These are phyloP conservation scores for Oegoconia quadripuncta DNA, from an alignment of 2,888 invertebrate genomes.

Conservation along the genomic window DNA sequence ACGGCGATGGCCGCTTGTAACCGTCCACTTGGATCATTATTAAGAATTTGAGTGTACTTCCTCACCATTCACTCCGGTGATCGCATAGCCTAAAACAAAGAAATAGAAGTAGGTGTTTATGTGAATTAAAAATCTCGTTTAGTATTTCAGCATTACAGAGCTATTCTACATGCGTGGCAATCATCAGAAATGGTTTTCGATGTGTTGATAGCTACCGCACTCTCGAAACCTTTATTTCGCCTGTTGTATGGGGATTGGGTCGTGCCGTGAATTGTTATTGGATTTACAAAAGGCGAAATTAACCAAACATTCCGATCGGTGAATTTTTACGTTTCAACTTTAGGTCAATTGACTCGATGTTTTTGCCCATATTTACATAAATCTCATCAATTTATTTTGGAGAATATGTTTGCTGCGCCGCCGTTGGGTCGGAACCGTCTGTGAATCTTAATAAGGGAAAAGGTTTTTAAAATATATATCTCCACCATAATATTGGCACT, in stretches of 20 bases:
- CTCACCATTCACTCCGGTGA: neutral
- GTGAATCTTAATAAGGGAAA: conserved; percentile 23
- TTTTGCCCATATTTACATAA: conserved; percentile 25
- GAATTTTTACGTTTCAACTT: conserved; percentile 22
- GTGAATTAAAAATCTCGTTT: neutral
- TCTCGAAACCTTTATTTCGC: neutral
- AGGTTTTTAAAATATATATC: conserved; percentile 4
- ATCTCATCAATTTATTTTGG: conserved; percentile 22
- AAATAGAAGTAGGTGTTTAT: neutral
- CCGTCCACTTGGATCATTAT: conserved; percentile 69
- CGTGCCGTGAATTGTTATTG: conserved; percentile 30
- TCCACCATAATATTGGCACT: too few species aligned
- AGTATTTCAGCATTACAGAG: too few species aligned
- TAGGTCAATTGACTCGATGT: conserved; percentile 26
- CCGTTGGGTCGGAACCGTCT: conserved; percentile 18
- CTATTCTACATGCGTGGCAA: neutral
- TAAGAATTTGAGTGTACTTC: conserved; percentile 16
- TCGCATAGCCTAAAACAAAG: conserved; percentile 10
- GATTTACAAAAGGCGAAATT: conserved; percentile 26
- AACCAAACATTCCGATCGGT: conserved; percentile 17
- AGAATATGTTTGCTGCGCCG: conserved; percentile 19
- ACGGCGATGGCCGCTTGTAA: conserved; percentile 70
- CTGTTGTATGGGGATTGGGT: conserved; percentile 10
- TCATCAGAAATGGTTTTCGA: neutral
- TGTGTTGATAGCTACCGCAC: neutral